These are phyloP conservation scores for Recurvirostra avosetta DNA, from an alignment of 2,113 vertebrate genomes.

Conservation along the genomic window DNA sequence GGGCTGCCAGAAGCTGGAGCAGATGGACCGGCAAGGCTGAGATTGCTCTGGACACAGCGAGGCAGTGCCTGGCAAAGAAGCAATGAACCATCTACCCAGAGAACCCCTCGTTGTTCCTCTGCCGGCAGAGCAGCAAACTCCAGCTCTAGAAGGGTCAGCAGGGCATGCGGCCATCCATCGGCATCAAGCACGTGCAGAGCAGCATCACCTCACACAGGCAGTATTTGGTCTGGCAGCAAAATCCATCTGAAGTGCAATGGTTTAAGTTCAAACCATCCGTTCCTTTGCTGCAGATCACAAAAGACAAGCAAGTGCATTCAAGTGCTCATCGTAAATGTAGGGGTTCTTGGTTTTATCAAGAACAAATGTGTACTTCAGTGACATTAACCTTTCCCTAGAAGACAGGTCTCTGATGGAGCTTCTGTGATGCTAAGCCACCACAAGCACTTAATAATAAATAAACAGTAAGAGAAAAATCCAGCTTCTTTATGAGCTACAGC, in stretches of 20 bases:
- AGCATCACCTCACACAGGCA: neutral
- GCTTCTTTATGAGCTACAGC: neutral
- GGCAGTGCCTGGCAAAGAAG: neutral
- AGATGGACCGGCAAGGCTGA: conserved; percentile 6
- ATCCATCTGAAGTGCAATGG: fast-evolving
- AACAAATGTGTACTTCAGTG: neutral
- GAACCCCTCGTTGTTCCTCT: neutral
- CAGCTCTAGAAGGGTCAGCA: neutral
- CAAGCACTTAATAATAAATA: neutral
- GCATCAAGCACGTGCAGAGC: neutral
- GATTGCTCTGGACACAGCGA: neutral
- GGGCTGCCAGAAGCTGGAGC: neutral
- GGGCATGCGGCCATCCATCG: fast-evolving
- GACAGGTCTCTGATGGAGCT: neutral
- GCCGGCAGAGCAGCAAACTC: neutral
- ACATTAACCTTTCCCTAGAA: neutral
- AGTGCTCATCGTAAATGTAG: neutral
- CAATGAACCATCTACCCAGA: neutral
- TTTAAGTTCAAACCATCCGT: neutral
- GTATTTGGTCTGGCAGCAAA: neutral
- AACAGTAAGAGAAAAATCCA: neutral
- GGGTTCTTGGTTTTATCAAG: fast-evolving
- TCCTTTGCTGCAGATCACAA: neutral
- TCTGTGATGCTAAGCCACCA: neutral
- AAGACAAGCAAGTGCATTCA: neutral